Evolutionary conservation across 2,888 invertebrate species (phyloP).

Genomic region (Pteria penguin): DNA sequence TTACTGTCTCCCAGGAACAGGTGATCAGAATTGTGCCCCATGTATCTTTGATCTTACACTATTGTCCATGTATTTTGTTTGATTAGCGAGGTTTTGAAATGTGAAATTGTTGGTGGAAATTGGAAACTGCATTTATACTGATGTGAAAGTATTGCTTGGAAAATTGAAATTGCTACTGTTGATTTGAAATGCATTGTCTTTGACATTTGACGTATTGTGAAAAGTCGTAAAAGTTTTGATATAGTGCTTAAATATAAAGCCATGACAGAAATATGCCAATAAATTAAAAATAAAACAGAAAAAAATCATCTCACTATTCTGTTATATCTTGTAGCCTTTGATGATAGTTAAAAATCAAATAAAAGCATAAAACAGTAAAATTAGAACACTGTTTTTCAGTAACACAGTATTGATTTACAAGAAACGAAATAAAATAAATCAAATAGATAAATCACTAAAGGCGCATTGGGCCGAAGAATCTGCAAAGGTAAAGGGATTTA

Average conservation of each 20-base stretch:
- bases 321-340: not conserved
- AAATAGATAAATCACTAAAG: too few relatives aligned
- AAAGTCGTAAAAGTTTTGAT: not conserved
- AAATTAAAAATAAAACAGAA: not conserved
- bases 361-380: too few relatives aligned
- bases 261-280: not conserved
- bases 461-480: too few relatives aligned
- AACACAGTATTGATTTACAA: too few relatives aligned
- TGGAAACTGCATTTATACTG: not conserved
- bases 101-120: not conserved
- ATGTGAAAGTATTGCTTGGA: not conserved
- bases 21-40: not conserved
- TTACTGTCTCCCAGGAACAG: not conserved
- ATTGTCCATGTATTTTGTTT: not conserved
- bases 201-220: not conserved
- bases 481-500: too few relatives aligned
- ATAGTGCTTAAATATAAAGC: not conserved
- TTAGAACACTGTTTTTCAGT: too few relatives aligned
- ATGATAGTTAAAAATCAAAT: too few relatives aligned
- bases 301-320: not conserved
- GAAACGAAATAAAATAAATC: too few relatives aligned
- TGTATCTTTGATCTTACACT: not conserved
- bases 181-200: not conserved
- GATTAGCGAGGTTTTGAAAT: too few relatives aligned
- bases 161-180: not conserved